phyloP scores from a whole-genome alignment of 2,113 vertebrate genomes.

The Caracal caracal region DNA sequence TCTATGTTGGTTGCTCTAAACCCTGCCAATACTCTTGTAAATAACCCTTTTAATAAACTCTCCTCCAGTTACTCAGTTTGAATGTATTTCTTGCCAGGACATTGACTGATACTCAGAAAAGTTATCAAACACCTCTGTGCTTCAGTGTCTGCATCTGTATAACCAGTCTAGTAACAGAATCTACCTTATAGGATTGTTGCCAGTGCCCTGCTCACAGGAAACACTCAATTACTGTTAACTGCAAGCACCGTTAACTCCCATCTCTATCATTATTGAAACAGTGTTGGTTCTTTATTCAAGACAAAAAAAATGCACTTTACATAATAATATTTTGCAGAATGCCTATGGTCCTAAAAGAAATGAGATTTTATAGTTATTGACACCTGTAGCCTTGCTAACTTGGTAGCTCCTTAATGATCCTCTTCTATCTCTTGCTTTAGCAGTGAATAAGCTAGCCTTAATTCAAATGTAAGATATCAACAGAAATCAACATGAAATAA shows the following conservation, averaged over 20 bases:
- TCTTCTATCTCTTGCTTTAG: background rate
- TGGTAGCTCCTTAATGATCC: background rate
- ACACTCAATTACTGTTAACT: background rate
- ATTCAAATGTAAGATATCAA: constrained; percentile 27
- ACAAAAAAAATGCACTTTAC: background rate
- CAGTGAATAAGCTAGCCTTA: background rate
- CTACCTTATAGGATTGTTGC: background rate
- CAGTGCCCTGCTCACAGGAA: background rate
- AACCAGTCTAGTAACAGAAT: background rate
- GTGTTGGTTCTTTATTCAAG: background rate
- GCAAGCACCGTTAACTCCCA: background rate
- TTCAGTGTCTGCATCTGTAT: background rate
- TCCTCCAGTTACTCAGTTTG: background rate
- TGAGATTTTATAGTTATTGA: background rate
- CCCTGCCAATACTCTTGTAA: background rate
- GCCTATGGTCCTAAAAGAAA: background rate
- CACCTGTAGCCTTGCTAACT: background rate
- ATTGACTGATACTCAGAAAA: background rate
- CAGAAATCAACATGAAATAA: constrained; percentile 55
- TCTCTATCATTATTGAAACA: background rate
- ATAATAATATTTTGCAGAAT: constrained; percentile 13
- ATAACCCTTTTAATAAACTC: background rate
- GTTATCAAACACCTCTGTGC: background rate
- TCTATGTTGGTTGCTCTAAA: background rate
- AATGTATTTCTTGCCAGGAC: background rate